phyloP scores from a whole-genome alignment of 2,113 vertebrate genomes.

The Paratilapia polleni region DNA sequence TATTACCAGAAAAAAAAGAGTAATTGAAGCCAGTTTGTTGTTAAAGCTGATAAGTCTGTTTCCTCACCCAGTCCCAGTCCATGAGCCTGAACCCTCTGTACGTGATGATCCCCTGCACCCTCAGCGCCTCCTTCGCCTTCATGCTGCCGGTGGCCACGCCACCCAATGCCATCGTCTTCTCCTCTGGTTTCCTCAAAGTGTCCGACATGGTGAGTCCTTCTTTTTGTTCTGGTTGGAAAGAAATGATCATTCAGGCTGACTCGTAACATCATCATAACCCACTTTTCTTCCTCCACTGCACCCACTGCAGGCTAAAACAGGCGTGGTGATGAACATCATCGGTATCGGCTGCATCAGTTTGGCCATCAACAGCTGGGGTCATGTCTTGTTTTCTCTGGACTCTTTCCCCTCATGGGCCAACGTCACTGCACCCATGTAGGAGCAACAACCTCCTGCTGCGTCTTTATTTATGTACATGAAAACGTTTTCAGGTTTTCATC shows the following conservation, averaged over 20 bases:
- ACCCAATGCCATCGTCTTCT: constrained; percentile 93
- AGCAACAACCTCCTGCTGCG: neutral
- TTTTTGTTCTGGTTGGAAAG: rapidly evolving
- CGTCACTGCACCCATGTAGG: constrained; percentile 9
- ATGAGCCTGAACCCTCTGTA: constrained; percentile 90
- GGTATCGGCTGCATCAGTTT: constrained; percentile 86
- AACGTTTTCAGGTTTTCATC: neutral
- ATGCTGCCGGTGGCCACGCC: constrained; percentile 97
- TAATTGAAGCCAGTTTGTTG: neutral
- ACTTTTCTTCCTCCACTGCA: neutral
- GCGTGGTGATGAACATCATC: constrained; percentile 92
- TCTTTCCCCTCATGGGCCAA: constrained; percentile 91
- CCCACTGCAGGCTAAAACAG: constrained; percentile 84
- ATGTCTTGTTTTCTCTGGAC: constrained; percentile 85
- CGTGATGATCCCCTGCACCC: constrained; percentile 92
- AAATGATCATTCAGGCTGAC: neutral
- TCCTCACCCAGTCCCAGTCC: constrained; percentile 82
- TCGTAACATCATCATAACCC: neutral
- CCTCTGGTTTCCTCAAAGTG: constrained; percentile 88
- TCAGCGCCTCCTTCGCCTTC: constrained; percentile 95
- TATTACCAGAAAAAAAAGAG: neutral
- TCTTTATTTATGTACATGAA: neutral
- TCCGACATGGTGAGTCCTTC: constrained; percentile 90
- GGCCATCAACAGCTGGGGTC: constrained; percentile 94
- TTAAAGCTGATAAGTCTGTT: neutral